Percentiles rank a stretch among this genome's conserved stretches.
phyloP scores from a whole-genome alignment of 2,113 vertebrate species.

The Chloroceryle aenea region DNA sequence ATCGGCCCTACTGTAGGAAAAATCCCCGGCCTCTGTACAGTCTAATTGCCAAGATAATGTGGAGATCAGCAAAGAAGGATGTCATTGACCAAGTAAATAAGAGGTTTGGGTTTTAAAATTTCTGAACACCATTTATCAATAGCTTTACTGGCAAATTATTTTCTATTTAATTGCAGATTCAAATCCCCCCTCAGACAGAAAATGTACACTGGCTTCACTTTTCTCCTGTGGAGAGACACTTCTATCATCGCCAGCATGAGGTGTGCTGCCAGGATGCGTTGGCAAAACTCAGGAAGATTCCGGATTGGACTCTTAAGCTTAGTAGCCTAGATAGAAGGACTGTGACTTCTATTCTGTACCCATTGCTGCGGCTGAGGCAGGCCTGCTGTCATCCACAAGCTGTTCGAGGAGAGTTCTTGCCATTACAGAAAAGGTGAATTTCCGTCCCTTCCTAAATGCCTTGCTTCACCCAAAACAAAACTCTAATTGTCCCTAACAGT shows the following conservation, averaged over 20 bases:
- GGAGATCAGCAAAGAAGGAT: conserved; percentile 97
- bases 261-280: conserved; percentile 96
- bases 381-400: conserved; percentile 99
- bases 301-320: conserved; percentile 94
- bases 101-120: background rate
- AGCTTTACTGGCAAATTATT: background rate
- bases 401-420: conserved; percentile 95
- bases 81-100: conserved; percentile 93
- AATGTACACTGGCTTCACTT: conserved; percentile 95
- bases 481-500: background rate
- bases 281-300: conserved; percentile 93
- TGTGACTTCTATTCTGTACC: conserved; percentile 91
- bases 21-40: conserved; percentile 88
- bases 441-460: background rate
- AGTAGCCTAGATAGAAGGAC: conserved; percentile 94
- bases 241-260: conserved; percentile 97
- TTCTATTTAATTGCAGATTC: conserved; percentile 82
- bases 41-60: conserved; percentile 89
- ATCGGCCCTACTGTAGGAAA: conserved; percentile 91
- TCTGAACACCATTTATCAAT: background rate
- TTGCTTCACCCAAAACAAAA: background rate
- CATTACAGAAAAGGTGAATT: conserved; percentile 94
- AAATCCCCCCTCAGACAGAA: conserved; percentile 95
- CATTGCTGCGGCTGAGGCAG: conserved; percentile 92
- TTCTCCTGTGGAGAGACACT: conserved; percentile 97